These are phyloP conservation scores for Paradoxurus hermaphroditus DNA, from an alignment of 2,113 vertebrate species.

Conservation along the genomic window DNA sequence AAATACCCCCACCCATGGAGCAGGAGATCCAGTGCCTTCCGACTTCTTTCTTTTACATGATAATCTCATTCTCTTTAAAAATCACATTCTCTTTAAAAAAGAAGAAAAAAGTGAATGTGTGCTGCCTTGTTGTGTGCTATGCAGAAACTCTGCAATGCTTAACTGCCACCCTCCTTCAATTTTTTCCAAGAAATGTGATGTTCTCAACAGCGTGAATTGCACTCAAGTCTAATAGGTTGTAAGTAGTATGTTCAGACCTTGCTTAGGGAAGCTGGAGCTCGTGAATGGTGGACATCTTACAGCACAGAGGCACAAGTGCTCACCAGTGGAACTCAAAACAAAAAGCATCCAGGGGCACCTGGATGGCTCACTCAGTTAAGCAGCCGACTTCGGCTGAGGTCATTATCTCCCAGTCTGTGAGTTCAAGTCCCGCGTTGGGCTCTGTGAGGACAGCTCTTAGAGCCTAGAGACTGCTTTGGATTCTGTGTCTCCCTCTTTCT, in stretches of 20 bases:
- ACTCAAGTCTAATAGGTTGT: conserved; percentile 63
- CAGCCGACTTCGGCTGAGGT: no score
- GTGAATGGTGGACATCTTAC: conserved; percentile 62
- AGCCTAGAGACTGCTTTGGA: no score
- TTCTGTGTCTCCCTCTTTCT: no score
- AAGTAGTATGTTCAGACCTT: conserved; percentile 74
- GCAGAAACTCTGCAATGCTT: conserved; percentile 55
- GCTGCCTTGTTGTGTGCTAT: conserved; percentile 13
- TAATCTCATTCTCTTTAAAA: conserved; percentile 57
- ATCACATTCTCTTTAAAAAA: conserved; percentile 51
- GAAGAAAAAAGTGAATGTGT: neutral
- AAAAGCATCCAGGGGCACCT: no score
- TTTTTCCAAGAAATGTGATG: conserved; percentile 77
- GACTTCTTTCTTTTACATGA: conserved; percentile 62
- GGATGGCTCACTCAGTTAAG: no score
- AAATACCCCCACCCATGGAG: conserved; percentile 32
- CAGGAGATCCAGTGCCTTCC: conserved; percentile 48
- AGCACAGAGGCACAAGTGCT: conserved; percentile 25
- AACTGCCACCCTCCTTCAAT: conserved; percentile 50
- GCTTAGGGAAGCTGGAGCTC: conserved; percentile 60
- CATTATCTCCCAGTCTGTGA: no score
- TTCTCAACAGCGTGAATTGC: conserved; percentile 72
- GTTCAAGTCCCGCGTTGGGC: no score
- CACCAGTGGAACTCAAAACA: conserved; percentile 54
- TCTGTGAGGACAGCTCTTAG: no score